phyloP scores from a whole-genome alignment of 1,140 invertebrate genomes.

The Phymastichus coffea region DNA sequence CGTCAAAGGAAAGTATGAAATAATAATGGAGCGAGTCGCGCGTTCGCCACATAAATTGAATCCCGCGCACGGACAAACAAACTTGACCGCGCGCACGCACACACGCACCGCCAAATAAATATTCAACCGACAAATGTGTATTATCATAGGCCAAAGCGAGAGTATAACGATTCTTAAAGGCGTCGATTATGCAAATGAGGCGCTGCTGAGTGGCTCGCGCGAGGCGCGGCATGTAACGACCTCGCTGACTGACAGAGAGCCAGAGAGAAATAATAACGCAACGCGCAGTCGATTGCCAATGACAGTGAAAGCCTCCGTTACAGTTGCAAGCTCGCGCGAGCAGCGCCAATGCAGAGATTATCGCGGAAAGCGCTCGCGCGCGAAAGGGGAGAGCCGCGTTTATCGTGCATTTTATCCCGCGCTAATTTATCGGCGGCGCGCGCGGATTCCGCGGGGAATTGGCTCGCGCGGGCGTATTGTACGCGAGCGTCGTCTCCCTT shows the following conservation, averaged over 20 bases:
- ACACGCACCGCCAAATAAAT: not conserved
- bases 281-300: constrained; percentile 6
- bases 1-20: no score
- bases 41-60: no score
- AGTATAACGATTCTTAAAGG: not conserved
- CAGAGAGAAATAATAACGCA: not conserved
- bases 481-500: no score
- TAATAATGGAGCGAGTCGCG: no score
- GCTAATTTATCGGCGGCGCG: no score
- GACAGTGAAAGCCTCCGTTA: constrained; percentile 8
- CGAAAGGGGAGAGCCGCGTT: no score
- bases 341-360: not conserved
- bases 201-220: not conserved
- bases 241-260: not conserved
- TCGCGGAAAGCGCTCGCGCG: no score
- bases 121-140: not conserved
- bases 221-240: not conserved
- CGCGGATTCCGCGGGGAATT: no score
- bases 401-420: no score
- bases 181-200: constrained; percentile 7
- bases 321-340: not conserved
- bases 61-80: no score
- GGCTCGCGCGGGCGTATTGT: no score
- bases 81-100: not conserved
- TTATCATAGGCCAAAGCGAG: not conserved